phyloP scores from a whole-genome alignment of 2,797 vertebrate species.

The Ctenochaetus hawaiiensis region DNA sequence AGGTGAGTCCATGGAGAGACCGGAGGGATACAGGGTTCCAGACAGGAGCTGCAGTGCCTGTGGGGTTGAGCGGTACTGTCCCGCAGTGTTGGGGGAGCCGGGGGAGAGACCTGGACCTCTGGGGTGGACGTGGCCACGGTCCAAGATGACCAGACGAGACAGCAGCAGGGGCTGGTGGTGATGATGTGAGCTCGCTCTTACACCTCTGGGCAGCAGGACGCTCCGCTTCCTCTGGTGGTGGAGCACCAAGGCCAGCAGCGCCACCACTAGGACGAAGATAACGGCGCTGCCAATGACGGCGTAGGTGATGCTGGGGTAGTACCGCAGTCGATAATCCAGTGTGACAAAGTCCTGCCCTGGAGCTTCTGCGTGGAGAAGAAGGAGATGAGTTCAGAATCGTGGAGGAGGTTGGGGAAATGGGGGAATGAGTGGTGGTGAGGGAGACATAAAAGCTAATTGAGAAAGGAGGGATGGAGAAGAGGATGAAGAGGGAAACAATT shows the following conservation, averaged over 20 bases:
- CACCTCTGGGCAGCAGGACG: conserved; percentile 89
- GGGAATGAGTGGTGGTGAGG: not conserved
- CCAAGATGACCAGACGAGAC: conserved; percentile 94
- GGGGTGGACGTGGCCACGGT: conserved; percentile 90
- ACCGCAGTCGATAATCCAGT: conserved; percentile 92
- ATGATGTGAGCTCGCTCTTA: conserved; percentile 80
- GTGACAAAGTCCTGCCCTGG: conserved; percentile 94
- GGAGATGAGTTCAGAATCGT: conserved; percentile 15
- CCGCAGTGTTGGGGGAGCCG: conserved; percentile 74
- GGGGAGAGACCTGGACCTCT: conserved; percentile 87
- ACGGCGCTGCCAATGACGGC: conserved; percentile 96
- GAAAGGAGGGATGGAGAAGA: not conserved
- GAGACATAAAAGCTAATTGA: conserved; percentile 1
- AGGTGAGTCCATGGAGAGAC: conserved; percentile 89
- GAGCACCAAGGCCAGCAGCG: conserved; percentile 92
- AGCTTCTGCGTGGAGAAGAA: conserved; percentile 84
- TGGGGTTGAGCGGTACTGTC: conserved; percentile 89
- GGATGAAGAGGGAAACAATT: conserved; percentile 19
- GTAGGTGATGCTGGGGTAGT: conserved; percentile 97
- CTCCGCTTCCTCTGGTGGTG: conserved; percentile 97
- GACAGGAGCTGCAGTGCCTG: conserved; percentile 92
- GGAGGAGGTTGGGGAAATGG: conserved; percentile 1
- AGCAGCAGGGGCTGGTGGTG: conserved; percentile 95
- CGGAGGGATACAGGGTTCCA: conserved; percentile 86
- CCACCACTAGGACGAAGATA: conserved; percentile 96